Base-by-base conservation (phyloP, 2,113 vertebrate species). In the Peromyscus maniculatus region DNA sequence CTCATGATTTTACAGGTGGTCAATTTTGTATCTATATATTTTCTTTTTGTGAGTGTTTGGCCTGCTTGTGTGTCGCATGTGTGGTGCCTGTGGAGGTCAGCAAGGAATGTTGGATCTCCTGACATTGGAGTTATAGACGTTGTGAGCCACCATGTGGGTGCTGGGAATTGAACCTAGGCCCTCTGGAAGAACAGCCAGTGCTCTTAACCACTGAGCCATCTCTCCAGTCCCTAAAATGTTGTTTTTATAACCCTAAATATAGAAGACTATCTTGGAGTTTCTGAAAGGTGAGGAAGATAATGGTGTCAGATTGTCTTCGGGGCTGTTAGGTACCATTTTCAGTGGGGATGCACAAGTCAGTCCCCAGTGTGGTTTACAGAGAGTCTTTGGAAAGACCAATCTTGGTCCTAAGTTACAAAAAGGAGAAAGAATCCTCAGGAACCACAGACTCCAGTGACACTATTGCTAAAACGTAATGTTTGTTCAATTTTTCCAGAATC, bases 401-500 rank as follows among this genome's bases (percentile, higher is more conserved):
- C 55, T 91, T 62, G 7, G 36, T 91, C 52, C 72, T 62, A 77
- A 86, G 84, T 57, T 19, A 43, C 33, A 57, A 49, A 88, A 55
- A 75, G 64, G 33, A 67, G 13, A 52, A 16, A 52, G 75, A 84
- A 17, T 22, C 39, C 8, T 24, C 7, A 75, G 66, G 26, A 84
- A 46, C 39, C 31, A 21, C 17, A 46, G 49, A 66, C 17, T 0
- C 28, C 13, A 12, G 24, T 7, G 9, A 78, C 55, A 59, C 10
- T 16, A 52, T 72, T 9, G 1, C 82, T 64, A 82, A 91, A 74
- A 74, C 4, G 9, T 13, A 7, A 0, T 84, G 19, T 78, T 28
- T 78, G 55, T 95, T 66, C 10, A 64, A 15, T 16, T 84, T 89
- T 96, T 2, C 95, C 97, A 99, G 99, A 97, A 67, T 99, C 31